phyloP scores from a whole-genome alignment of 1,140 invertebrate genomes.

The Laupala kohalensis region DNA sequence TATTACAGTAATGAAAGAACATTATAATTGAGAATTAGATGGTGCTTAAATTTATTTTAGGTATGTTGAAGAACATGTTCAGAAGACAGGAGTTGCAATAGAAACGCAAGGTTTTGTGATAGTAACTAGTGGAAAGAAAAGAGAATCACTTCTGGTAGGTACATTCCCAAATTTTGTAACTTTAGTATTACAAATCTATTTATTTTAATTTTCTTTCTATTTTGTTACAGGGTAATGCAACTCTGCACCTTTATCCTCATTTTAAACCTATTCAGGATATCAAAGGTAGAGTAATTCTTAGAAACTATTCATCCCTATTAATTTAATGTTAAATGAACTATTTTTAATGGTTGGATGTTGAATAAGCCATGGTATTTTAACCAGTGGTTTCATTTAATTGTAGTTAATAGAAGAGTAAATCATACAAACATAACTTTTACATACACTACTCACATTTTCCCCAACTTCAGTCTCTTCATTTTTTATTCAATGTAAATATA shows the following conservation, averaged over 20 bases:
- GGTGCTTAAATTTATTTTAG: conserved; percentile 23
- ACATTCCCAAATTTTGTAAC: no score
- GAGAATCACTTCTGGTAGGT: conserved; percentile 40
- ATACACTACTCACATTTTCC: no score
- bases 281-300: conserved; percentile 29
- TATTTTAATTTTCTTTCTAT: background rate
- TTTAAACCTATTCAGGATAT: conserved; percentile 40
- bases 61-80: conserved; percentile 48
- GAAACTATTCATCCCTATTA: background rate
- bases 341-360: background rate
- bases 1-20: no score
- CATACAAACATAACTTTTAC: no score
- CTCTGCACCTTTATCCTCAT: conserved; percentile 45
- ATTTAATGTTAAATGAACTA: background rate
- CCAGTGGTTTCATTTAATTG: background rate
- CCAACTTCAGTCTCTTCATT: no score
- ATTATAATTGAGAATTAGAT: no score
- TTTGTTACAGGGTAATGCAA: conserved; percentile 42
- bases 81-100: conserved; percentile 46
- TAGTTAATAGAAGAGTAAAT: no score
- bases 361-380: background rate
- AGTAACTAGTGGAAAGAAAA: conserved; percentile 40
- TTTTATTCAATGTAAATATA: no score
- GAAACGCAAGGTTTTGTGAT: conserved; percentile 47
- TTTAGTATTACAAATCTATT: no score